Evolutionary conservation across 2,113 vertebrate genomes (phyloP), one percentile per base, ranked within the genome.

Genomic region (Xiphophorus couchianus): DNA sequence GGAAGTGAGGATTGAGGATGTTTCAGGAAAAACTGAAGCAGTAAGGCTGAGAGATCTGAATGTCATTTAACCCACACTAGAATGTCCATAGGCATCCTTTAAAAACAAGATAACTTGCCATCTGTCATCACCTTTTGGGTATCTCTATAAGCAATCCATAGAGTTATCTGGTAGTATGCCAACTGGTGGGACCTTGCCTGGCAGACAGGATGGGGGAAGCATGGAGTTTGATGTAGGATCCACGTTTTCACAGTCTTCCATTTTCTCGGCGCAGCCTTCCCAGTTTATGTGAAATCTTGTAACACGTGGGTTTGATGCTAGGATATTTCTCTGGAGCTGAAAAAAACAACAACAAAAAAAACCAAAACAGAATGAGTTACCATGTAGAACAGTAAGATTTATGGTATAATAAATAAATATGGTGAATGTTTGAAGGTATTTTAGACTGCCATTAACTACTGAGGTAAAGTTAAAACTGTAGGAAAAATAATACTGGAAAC

Each of bases 231-330:
- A 91, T 8, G 92, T 58, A 0, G 96, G 95, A 85, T 96, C 96
- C 66, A 97, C 94, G 71, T 95, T 97, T 91, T 97, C 96, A 22
- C 89, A 91, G 82, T 96, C 95, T 88, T 97, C 96, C 91, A 96
- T 94, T 84, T 94, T 93, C 82, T 97, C 95, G 11, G 90, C 85
- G 28, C 90, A 92, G 78, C 93, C 95, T 65, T 98, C 97, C 96
- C 97, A 98, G 89, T 97, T 97, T 93, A 98, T 97, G 72, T 97
- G 97, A 86, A 98, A 98, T 61, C 96, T 93, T 58, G 97, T 98
- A 33, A 98, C 97, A 0, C 97, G 94, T 19, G 97, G 97, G 76
- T 97, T 97, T 1, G 96, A 97, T 12, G 96, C 95, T 85, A 98
- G 79, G 89, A 98, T 97, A 88, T 98, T 98, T 82, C 96, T 95